Evolutionary conservation across 2,113 vertebrate species (phyloP).

Genomic region (Apteryx mantelli): DNA sequence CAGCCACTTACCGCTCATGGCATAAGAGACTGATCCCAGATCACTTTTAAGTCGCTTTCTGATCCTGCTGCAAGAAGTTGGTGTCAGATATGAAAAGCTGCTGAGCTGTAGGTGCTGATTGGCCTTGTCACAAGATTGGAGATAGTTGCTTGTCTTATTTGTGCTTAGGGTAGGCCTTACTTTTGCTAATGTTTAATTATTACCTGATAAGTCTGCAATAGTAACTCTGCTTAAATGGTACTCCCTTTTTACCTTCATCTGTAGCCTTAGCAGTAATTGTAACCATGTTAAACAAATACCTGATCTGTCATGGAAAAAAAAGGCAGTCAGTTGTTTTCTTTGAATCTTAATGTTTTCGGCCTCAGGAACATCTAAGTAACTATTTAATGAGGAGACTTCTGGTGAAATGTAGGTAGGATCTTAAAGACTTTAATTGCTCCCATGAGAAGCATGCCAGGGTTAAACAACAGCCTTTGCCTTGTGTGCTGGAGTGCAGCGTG

Average conservation of each 20-base stretch:
- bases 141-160: neutral
- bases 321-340: constrained; percentile 47
- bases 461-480: constrained; percentile 41
- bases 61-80: neutral
- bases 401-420: constrained; percentile 55
- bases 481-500: neutral
- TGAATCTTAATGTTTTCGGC: constrained; percentile 65
- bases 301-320: constrained; percentile 59
- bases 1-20: neutral
- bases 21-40: too few relatives aligned
- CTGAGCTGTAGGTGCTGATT: neutral
- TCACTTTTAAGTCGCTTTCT: neutral
- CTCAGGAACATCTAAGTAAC: constrained; percentile 62
- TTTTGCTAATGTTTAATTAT: neutral
- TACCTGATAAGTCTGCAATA: neutral
- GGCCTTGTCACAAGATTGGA: neutral
- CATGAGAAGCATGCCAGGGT: constrained; percentile 60
- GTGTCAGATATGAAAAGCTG: neutral
- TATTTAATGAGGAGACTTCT: constrained; percentile 66
- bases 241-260: constrained; percentile 44
- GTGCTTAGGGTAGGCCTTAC: neutral
- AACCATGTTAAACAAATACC: constrained; percentile 53
- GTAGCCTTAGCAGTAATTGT: constrained; percentile 43
- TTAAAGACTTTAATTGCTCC: constrained; percentile 69
- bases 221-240: constrained; percentile 8